Evolutionary conservation across 2,888 invertebrate genomes (phyloP).

Genomic region (Griposia aprilina): DNA sequence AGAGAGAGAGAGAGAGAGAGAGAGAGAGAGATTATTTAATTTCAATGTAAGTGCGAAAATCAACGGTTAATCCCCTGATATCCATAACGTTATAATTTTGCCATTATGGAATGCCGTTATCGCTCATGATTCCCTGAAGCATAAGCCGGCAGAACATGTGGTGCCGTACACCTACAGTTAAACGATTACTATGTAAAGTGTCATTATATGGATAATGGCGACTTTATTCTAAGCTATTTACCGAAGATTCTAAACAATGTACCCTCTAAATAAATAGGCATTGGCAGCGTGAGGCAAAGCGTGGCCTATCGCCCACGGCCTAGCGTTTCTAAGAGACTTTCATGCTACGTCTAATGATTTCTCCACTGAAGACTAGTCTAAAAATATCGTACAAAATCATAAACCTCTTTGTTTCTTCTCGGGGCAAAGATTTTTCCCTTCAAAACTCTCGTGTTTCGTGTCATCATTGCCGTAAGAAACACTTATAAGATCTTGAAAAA

Average conservation of each 20-base stretch:
- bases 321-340: not conserved
- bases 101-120: not conserved
- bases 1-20: too few relatives aligned
- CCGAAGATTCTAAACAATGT: conserved; percentile 25
- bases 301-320: conserved; percentile 42
- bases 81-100: conserved; percentile 7
- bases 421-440: not conserved
- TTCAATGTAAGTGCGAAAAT: not conserved
- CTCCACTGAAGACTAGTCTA: conserved; percentile 26
- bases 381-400: conserved; percentile 32
- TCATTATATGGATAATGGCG: not conserved
- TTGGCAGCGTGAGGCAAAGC: not conserved
- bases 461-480: conserved; percentile 12
- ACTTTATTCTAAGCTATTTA: conserved; percentile 30
- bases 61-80: not conserved
- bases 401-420: conserved; percentile 7
- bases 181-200: conserved; percentile 6
- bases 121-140: not conserved
- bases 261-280: conserved; percentile 28
- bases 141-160: not conserved
- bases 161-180: not conserved
- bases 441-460: conserved; percentile 17
- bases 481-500: not conserved
- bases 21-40: not conserved
- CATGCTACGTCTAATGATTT: conserved; percentile 25